phyloP scores from a whole-genome alignment of 2,797 vertebrate species.

The Hirundo rustica region DNA sequence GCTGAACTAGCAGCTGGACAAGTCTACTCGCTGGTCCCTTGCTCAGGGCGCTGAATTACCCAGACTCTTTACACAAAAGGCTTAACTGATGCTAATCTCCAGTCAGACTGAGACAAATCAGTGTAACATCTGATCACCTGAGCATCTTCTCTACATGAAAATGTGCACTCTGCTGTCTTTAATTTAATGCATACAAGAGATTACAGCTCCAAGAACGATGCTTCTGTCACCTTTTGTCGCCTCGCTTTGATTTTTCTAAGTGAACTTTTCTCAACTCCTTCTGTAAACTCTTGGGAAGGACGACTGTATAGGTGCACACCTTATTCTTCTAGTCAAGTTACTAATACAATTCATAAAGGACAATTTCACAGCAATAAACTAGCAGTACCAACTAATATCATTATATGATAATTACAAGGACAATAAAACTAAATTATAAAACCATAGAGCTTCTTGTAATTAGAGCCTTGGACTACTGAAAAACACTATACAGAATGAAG shows the following conservation, averaged over 20 bases:
- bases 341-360: not conserved
- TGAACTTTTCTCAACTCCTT: not conserved
- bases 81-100: not conserved
- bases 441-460: not conserved
- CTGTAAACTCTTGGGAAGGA: not conserved
- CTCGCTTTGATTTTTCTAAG: not conserved
- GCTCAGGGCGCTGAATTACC: not conserved
- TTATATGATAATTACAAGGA: not conserved
- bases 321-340: not conserved
- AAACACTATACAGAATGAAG: not conserved
- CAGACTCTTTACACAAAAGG: fast-evolving
- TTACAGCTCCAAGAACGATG: not conserved
- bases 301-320: not conserved
- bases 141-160: not conserved
- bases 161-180: not conserved
- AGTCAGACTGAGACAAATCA: not conserved
- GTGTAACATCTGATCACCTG: not conserved
- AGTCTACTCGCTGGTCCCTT: not conserved
- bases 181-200: not conserved
- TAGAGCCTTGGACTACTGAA: not conserved
- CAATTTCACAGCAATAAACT: not conserved
- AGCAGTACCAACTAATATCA: not conserved
- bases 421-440: not conserved
- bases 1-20: not conserved
- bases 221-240: not conserved